These are phyloP conservation scores for Crypturellus tataupa DNA, from an alignment of 2,797 vertebrate genomes.

Conservation along the genomic window DNA sequence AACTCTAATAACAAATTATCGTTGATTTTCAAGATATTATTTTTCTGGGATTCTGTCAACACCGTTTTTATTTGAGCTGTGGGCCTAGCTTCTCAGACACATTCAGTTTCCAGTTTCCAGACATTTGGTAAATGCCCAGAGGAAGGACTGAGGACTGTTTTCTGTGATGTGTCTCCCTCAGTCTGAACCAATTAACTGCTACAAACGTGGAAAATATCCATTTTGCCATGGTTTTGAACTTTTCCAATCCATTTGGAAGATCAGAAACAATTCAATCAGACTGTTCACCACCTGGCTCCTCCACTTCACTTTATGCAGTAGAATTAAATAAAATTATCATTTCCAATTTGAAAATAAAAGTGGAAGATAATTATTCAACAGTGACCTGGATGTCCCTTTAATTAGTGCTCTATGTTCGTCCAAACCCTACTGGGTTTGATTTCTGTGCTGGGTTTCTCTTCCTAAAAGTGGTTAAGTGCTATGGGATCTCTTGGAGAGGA, in stretches of 20 bases:
- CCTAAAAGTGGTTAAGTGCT: background rate
- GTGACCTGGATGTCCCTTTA: background rate
- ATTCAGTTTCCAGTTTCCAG: conserved; percentile 7
- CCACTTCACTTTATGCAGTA: background rate
- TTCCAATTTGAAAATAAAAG: conserved; percentile 44
- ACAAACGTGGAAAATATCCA: conserved; percentile 15
- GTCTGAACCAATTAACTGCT: conserved; percentile 47
- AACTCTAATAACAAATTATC: conserved; percentile 51
- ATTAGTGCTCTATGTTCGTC: background rate
- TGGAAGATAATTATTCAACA: conserved; percentile 15
- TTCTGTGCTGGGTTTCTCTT: background rate
- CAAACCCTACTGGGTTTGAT: background rate
- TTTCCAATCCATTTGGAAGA: conserved; percentile 1
- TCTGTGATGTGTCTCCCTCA: background rate
- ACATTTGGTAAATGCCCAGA: background rate
- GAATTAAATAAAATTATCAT: background rate
- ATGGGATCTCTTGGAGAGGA: background rate
- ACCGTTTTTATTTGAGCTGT: conserved; percentile 24
- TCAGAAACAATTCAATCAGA: conserved; percentile 29
- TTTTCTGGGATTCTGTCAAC: conserved; percentile 51
- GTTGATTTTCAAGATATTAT: conserved; percentile 46
- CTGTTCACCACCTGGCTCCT: background rate
- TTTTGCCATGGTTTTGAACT: conserved; percentile 29
- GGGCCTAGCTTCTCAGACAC: background rate
- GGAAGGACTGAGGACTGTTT: conserved; percentile 3